Base-by-base conservation (phyloP, 2,113 vertebrate species). In the Gopherus evgoodei region DNA sequence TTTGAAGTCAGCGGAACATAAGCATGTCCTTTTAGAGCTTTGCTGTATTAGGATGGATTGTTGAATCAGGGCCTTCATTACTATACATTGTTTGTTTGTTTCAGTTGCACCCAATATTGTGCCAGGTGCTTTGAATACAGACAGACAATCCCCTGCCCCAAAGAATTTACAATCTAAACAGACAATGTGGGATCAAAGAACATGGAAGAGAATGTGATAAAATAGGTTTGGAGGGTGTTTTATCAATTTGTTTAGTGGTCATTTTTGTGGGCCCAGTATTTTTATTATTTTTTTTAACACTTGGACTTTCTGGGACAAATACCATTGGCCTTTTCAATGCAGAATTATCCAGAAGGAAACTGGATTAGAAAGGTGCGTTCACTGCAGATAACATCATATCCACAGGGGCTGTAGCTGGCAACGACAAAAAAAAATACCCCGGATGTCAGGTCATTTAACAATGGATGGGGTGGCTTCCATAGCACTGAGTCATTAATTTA, bases 91-190 rank as follows among this genome's bases (percentile, higher is more conserved):
- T 3, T 35, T 69, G 65, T 3, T 35, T 42, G 2, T 47, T 78
- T 47, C 38, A 78, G 1, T 16, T 3, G 35, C 38, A 6, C 29
- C 38, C 35, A 21, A 3, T 29, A 0, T 24, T 25, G 0, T 2
- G 83, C 29, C 0, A 0, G 27, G 0, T 6, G 3, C 75, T 47
- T 78, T 44, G 38, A 42, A 44, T 3, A 44, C 24, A 27, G 72
- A 25, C 38, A 42, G 72, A 44, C 38, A 44, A 25, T 42, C 22
- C 22, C 42, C 11, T 47, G 42, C 42, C 12, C 42, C 42, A 47
- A 47, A 47, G 42, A 47, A 29, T 6, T 27, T 47, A 12, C 42
- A 29, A 14, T 78, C 42, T 25, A 47, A 78, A 47, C 8, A 27
- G 42, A 72, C n/a, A 38, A 19, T 11, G 5, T 72, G 65, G 17